Base-by-base conservation (phyloP, 1,140 invertebrate species). In the Bombus breviceps region DNA sequence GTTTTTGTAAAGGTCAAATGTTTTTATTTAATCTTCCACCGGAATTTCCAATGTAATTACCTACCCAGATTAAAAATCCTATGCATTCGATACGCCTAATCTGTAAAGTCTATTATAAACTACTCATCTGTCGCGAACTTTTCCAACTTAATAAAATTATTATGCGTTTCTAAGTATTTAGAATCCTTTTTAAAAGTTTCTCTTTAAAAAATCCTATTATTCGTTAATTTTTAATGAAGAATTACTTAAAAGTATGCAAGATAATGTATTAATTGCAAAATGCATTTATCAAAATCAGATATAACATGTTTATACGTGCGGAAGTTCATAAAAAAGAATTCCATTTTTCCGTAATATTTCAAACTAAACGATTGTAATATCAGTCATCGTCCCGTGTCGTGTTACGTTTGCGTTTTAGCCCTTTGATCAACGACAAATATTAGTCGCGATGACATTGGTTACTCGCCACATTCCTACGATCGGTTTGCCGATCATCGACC, bases 401-500 rank as follows among this genome's bases (percentile, higher is more conserved):
- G 15, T 66, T n/a, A 66, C 5, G 13, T 32, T 66, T 32, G n/a
- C 15, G 32, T n/a, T 81, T 22, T 9, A 37, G 25, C 9, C 32
- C 3, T 32, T 71, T 13, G 25, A n/a, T 22, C n/a, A 15, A 28
- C 28, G 34, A 6, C 5, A 13, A 32, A 39, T 25, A 28, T 57
- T 57, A n/a, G 8, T 5, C 18, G 9, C 9, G 57, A n/a, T 34
- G 34, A 25, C 10, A 71, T 34, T 25, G 13, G 13, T 57, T 37
- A 43, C n/a, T 68, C 9, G 18, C 13, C 22, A 34, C 59, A 59
- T 41, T 12, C 34, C 22, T n/a, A 22, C 57, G 77, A 71, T 53
- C 64, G 81, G 78, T 77, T 72, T 32, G 81, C 72, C 77, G 86
- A 86, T 82, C 83, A 78, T 90, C 78, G 85, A 87, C 87, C 85